Base-by-base conservation (phyloP, 2,888 invertebrate species). In the Metacarcinus magister region DNA sequence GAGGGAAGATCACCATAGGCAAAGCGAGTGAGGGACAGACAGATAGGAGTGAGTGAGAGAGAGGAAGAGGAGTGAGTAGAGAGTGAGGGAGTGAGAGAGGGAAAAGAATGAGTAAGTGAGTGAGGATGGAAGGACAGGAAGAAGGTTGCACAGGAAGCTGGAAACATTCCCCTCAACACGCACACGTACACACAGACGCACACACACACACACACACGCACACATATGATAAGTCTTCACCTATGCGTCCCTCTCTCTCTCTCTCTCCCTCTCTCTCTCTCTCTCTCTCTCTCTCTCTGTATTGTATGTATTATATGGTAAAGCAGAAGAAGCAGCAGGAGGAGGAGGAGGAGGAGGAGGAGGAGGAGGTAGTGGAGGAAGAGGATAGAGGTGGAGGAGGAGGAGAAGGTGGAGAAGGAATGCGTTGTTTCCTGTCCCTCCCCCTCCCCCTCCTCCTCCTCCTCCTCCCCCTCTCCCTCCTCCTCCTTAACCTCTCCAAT, bases 281-380 rank as follows among this genome's bases (percentile, higher is more conserved):
- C 89, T 48, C 94, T 46, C 54, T 89, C 93, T 75, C 90, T 94
- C 90, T 90, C 94, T 54, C 94, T 94, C 82, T 94, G 87, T 94
- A 44, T 94, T 89, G 44, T 5, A 4, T 4, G 5, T 19, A 75
- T 16, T 39, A 75, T 3, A 39, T 28, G 75, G 4, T 0, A 16
- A n/a, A 32, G 94, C 5, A 39, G 32, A 5, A 1, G 23, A 23
- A 46, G 48, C 8, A 46, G 44, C 8, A 93, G 93, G 39, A 93
- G 23, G 60, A 93, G 93, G 39, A 32, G 46, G 93, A 60, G 75
- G 39, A 91, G 46, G 46, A 91, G 44, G 43, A 54, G 54, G 91
- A 44, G 44, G n/a, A 91, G 91, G 44, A 43, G 16, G 44, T 3
- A 19, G n/a, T 8, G n/a, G 91, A 91, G n/a, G 19, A 92, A 44